Conservation (phyloP, 2,113 vertebrate species). For the Brachyistius frenatus region DNA sequence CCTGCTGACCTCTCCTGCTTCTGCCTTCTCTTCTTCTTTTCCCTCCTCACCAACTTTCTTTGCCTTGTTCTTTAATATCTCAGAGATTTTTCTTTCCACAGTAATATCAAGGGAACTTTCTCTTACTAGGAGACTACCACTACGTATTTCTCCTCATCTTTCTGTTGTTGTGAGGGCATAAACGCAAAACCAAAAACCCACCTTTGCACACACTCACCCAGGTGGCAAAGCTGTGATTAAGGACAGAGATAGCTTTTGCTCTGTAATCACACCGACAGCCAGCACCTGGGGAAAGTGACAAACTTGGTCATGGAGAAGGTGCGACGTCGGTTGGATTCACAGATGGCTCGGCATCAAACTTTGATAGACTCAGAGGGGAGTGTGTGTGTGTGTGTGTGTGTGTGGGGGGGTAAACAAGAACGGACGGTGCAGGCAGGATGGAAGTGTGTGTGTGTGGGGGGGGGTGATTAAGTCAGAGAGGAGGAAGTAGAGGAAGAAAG, state of each 20-base stretch:
- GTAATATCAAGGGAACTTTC: neutral
- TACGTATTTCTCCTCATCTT: neutral
- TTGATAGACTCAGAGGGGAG: neutral
- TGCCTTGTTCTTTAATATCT: neutral
- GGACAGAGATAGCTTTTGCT: slow-evolving; percentile 33
- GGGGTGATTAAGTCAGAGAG: neutral
- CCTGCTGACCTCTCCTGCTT: neutral
- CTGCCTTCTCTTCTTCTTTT: neutral
- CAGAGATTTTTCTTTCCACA: no score
- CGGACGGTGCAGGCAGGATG: neutral
- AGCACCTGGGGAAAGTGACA: slow-evolving; percentile 33
- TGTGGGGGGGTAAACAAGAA: neutral
- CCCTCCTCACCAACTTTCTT: neutral
- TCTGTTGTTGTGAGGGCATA: neutral
- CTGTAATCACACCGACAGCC: slow-evolving; percentile 33
- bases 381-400: no score
- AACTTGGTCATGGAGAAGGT: slow-evolving; percentile 54
- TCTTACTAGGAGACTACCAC: neutral
- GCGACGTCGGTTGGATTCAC: slow-evolving; percentile 37
- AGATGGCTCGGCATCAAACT: slow-evolving; percentile 59
- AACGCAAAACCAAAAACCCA: neutral
- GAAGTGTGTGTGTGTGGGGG: neutral
- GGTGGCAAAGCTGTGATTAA: slow-evolving; percentile 17
- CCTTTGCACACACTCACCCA: neutral
- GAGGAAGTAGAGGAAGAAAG: slow-evolving; percentile 1